Base-by-base conservation (phyloP, 2,888 invertebrate species). In the Torymus texanus region DNA sequence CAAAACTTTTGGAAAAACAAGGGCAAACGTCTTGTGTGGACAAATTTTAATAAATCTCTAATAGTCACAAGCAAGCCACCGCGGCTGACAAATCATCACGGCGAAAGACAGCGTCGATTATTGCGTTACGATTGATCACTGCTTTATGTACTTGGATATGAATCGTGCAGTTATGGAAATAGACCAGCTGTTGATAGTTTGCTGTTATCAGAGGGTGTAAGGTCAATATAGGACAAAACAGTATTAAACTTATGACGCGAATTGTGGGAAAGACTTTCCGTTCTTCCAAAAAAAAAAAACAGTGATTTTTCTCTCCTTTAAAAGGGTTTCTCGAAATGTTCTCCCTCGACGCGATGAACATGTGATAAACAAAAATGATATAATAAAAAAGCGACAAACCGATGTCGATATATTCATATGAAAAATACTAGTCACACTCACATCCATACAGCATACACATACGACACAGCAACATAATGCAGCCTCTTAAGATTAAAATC, bases 151-250 rank as follows among this genome's bases (percentile, higher is more conserved):
- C 74, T 79, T 67, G 14, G 77, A 76, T 78, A 76, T 68, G 50
- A 79, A 79, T 79, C 70, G 67, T 61, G 70, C 79, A 80, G 79
- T 83, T 82, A 76, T 81, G 61, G 51, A 76, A 75, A 82, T 84
- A 82, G 80, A 24, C 80, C 83, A 80, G 82, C 83, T 87, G 86
- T 87, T 86, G 84, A 84, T 87, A 85, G 84, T 87, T 85, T 84
- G 79, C 86, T 85, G 85, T 87, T 87, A 86, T 85, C 87, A 87
- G 86, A 87, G 87, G 87, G 86, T 87, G 82, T 83, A 84, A 81
- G 84, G 83, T 86, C 84, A 83, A 81, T 84, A 84, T 77, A 79
- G 74, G 71, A 74, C 73, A 73, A 75, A 81, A 59, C 81, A 81
- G 78, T 81, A 78, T 80, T 78, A 78, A 77, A 12, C 71, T 56